phyloP scores from a whole-genome alignment of 2,113 vertebrate genomes.

The Cyanoliseus patagonus region DNA sequence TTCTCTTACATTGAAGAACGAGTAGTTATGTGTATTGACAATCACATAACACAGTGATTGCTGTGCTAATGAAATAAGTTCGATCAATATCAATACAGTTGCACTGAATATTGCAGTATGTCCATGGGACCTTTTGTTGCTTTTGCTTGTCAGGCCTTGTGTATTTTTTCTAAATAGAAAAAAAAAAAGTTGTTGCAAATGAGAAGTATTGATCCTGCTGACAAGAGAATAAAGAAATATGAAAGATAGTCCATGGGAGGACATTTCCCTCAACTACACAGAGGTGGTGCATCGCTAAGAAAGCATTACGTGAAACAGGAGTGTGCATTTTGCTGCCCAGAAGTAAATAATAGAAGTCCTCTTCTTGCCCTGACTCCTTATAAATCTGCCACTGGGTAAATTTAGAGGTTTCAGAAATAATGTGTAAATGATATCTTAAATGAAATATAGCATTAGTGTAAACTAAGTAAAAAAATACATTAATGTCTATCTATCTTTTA shows the following conservation, averaged over 20 bases:
- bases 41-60: not conserved
- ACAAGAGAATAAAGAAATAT: not conserved
- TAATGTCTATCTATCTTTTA: not conserved
- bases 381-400: not conserved
- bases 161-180: not conserved
- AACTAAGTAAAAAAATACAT: not conserved
- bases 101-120: not conserved
- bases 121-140: not conserved
- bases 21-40: not conserved
- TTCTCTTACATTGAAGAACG: not conserved
- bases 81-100: not conserved
- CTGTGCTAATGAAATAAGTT: not conserved
- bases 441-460: not conserved
- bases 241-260: not conserved
- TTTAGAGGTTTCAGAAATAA: not conserved
- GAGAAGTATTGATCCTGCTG: not conserved
- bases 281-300: not conserved
- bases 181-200: not conserved
- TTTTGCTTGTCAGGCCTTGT: not conserved
- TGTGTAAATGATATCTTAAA: not conserved
- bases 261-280: rapidly evolving
- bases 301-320: not conserved
- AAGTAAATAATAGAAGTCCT: not conserved
- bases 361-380: not conserved
- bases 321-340: not conserved